These are phyloP conservation scores for Sardina pilchardus DNA, from an alignment of 2,113 vertebrate species.

Conservation along the genomic window DNA sequence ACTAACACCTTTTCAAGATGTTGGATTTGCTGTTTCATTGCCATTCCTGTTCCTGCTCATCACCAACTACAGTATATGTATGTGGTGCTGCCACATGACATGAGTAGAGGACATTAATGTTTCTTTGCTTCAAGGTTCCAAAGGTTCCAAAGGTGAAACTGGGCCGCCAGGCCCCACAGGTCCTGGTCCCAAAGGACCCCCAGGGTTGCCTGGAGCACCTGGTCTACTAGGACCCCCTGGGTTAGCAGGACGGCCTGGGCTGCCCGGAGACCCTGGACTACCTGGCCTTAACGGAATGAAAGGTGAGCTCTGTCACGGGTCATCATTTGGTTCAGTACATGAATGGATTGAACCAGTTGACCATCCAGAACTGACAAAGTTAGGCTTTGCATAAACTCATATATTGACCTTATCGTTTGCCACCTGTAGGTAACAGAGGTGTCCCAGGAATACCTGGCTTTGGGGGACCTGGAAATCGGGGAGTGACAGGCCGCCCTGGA, in stretches of 20 bases:
- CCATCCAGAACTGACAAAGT: not conserved
- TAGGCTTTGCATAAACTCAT: not conserved
- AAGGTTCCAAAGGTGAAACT: conserved; percentile 43
- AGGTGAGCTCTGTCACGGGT: not conserved
- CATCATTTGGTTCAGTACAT: not conserved
- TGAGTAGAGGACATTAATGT: not conserved
- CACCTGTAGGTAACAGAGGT: not conserved
- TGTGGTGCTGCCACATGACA: not conserved
- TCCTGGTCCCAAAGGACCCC: conserved; percentile 30
- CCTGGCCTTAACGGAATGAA: conserved; percentile 30
- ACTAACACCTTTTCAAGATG: not conserved
- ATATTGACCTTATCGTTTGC: not conserved
- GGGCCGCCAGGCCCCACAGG: conserved; percentile 49
- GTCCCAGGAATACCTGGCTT: conserved; percentile 45
- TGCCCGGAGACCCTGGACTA: conserved; percentile 42
- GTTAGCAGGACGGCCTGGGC: conserved; percentile 51
- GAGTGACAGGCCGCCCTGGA: conserved; percentile 47
- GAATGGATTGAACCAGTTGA: not conserved
- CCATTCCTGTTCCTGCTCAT: too few species aligned
- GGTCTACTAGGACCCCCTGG: conserved; percentile 51
- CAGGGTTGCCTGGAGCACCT: conserved; percentile 47
- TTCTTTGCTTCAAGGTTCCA: not conserved
- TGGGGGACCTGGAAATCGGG: conserved; percentile 52
- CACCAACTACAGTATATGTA: too few species aligned
- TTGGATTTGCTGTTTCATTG: too few species aligned